Conservation (phyloP, 2,888 invertebrate species). For the Volucella zonaria region DNA sequence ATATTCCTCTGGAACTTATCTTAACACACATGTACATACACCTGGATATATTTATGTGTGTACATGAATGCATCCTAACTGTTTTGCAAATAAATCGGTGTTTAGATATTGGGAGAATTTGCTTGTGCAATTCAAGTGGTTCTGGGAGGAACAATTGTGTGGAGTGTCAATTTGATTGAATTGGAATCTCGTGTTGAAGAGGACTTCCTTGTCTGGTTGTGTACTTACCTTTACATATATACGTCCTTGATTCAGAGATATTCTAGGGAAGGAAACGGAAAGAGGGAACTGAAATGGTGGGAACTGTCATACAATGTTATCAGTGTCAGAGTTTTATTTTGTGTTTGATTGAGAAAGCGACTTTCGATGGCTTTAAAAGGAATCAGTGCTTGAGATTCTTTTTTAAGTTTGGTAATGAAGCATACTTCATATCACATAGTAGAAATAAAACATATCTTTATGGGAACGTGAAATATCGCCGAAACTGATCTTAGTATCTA, state of each 20-base stretch:
- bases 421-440: too few species aligned
- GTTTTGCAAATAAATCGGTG: slow-evolving; percentile 63
- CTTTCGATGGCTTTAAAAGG: too few species aligned
- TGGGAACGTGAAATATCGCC: too few species aligned
- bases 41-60: not conserved
- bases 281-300: not conserved
- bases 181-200: slow-evolving; percentile 63
- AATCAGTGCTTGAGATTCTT: too few species aligned
- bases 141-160: slow-evolving; percentile 60
- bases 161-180: slow-evolving; percentile 73
- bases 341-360: too few species aligned
- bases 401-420: too few species aligned
- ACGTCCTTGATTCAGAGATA: not conserved
- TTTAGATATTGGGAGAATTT: slow-evolving; percentile 68
- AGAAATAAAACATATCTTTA: too few species aligned
- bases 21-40: not conserved
- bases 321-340: too few species aligned
- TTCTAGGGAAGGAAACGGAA: not conserved
- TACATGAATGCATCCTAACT: slow-evolving; percentile 24
- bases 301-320: too few species aligned
- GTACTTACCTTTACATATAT: not conserved
- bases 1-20: too few species aligned
- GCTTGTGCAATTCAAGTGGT: slow-evolving; percentile 58
- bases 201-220: slow-evolving; percentile 43
- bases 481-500: too few species aligned